Base-by-base conservation (phyloP, 2,888 invertebrate species). In the Tuta absoluta region DNA sequence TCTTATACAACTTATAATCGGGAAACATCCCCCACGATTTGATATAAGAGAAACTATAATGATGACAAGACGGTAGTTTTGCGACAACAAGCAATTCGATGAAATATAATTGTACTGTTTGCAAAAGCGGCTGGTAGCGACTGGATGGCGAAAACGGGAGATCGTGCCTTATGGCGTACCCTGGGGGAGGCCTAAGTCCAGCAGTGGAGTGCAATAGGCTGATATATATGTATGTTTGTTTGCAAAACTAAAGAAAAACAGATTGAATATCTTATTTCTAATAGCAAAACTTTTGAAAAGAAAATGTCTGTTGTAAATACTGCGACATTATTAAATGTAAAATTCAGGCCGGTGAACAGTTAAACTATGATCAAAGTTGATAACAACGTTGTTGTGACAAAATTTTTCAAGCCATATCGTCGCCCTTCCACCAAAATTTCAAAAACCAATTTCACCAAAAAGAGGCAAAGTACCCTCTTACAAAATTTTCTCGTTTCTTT, bases 11-110 rank as follows among this genome's bases (percentile, higher is more conserved):
- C 61, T 63, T 57, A 64, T 60, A 63, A 66, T 64, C 68, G 68
- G 51, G 62, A 69, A 67, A 66, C 66, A 73, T 70, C 73, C 71
- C 70, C 64, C 63, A 68, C 72, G 69, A 72, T 72, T 76, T 73
- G 72, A 74, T 67, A 72, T 72, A 75, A 60, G 49, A 23, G 21
- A 61, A 49, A 48, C 28, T 33, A 53, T 61, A 53, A 60, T 53
- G 23, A 60, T 41, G 60, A 51, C 23, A 60, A 28, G 60, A 51
- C 23, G 23, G 7, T 24, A 53, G 60, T 60, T 60, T 59, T 41
- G 56, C 59, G 58, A 33, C 56, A 56, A 33, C 56, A 10, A 33
- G 12, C 17, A 10, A 24, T 53, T 48, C 1, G 33, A 33, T 28
- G 28, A 28, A 56, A 17, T 33, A 7, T 56, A n/a, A 17, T 14